phyloP scores from a whole-genome alignment of 1,140 invertebrate genomes.

The Drosophila kanapiae region DNA sequence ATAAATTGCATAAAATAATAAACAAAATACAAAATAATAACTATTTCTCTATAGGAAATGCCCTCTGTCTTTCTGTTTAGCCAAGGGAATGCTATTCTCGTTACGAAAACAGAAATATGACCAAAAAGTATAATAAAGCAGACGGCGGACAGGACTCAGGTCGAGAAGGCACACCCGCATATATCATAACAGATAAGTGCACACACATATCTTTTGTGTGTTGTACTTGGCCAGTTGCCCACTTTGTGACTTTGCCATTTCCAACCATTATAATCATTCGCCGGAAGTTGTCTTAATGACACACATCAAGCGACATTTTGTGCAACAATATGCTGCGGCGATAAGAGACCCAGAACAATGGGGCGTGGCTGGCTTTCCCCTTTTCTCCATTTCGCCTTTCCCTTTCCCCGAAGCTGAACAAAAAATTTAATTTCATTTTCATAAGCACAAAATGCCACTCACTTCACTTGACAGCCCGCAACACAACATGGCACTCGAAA shows the following conservation, averaged over 20 bases:
- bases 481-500: conserved; percentile 21
- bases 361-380: conserved; percentile 23
- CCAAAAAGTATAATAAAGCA: conserved; percentile 30
- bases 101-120: conserved; percentile 28
- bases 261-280: conserved; percentile 47
- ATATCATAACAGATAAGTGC: conserved; percentile 35
- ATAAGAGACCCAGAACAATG: conserved; percentile 67
- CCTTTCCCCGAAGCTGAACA: conserved; percentile 10
- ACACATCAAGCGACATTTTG: conserved; percentile 47
- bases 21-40: no score
- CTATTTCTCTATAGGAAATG: not conserved
- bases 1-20: no score
- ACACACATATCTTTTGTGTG: conserved; percentile 24
- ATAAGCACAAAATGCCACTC: conserved; percentile 75
- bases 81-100: conserved; percentile 22
- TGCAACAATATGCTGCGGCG: conserved; percentile 57
- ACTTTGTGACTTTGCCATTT: not conserved
- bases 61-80: conserved; percentile 51
- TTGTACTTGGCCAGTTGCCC: conserved; percentile 6
- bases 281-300: conserved; percentile 68
- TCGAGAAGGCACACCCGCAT: conserved; percentile 68
- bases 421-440: conserved; percentile 75
- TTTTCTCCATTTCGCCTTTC: conserved; percentile 1
- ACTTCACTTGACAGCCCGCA: conserved; percentile 55
- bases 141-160: not conserved